Conservation (phyloP, 2,113 vertebrate genomes). For the Hippopotamus amphibius region DNA sequence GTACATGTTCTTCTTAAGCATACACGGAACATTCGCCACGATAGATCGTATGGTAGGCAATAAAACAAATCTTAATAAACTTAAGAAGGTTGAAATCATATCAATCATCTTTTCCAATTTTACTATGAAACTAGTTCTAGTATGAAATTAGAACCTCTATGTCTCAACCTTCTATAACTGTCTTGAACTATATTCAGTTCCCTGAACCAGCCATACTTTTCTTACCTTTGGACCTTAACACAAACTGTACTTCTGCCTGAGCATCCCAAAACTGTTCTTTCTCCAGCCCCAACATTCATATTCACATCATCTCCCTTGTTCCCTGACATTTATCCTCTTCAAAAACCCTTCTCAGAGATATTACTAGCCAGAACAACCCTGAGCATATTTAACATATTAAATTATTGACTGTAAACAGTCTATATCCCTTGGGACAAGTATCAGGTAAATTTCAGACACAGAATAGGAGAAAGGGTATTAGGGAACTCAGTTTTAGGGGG, state of each 20-base stretch:
- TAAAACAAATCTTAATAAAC: not conserved
- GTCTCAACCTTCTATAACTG: not conserved
- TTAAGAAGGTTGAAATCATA: not conserved
- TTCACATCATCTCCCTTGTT: not conserved
- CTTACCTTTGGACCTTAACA: not conserved
- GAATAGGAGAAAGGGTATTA: not conserved
- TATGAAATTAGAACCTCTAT: not conserved
- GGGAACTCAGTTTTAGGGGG: not conserved
- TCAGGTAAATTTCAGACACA: constrained; percentile 32
- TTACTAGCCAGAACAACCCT: not conserved
- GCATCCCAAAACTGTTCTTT: not conserved
- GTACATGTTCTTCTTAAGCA: not conserved
- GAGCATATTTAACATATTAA: not conserved
- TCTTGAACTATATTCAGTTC: constrained; percentile 12
- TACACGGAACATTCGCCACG: not conserved
- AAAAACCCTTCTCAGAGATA: not conserved
- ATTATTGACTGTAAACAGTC: not conserved
- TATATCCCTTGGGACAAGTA: not conserved
- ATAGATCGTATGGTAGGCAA: not conserved
- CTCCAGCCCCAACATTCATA: not conserved
- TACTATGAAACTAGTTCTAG: not conserved
- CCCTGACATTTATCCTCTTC: not conserved
- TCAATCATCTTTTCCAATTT: not conserved
- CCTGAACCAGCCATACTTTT: not conserved
- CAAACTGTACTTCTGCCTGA: not conserved